These are phyloP conservation scores for Otis tarda DNA, from an alignment of 2,113 vertebrate species.

Conservation along the genomic window DNA sequence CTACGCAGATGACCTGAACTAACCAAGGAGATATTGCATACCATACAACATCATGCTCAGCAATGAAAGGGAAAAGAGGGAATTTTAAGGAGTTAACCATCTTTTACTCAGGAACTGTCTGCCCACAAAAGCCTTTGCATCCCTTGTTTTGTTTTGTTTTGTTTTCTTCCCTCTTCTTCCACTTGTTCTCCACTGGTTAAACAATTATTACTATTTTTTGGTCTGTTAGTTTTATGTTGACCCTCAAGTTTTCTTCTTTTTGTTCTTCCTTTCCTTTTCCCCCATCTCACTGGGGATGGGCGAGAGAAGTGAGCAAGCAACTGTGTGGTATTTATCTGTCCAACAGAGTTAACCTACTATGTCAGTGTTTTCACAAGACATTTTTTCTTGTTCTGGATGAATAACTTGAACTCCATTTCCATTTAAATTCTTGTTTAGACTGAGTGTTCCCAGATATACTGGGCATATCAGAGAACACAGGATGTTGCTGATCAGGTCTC, in stretches of 20 bases:
- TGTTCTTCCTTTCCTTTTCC: not conserved
- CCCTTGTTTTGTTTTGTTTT: not conserved
- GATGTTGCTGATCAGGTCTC: not conserved
- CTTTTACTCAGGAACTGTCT: not conserved
- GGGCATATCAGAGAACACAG: not conserved
- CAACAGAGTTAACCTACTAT: rapidly evolving
- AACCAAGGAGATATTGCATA: not conserved
- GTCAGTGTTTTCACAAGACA: not conserved
- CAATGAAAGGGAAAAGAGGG: not conserved
- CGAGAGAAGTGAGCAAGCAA: not conserved
- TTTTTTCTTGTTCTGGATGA: not conserved
- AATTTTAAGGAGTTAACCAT: not conserved
- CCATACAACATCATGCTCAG: not conserved
- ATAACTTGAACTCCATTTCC: not conserved
- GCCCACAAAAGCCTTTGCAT: not conserved
- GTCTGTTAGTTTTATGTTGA: not conserved
- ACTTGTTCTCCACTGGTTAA: not conserved
- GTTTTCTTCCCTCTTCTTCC: not conserved
- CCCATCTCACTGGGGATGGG: rapidly evolving
- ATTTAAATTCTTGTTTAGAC: not conserved
- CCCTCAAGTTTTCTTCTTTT: not conserved
- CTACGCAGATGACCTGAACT: rapidly evolving
- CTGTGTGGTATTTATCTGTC: not conserved
- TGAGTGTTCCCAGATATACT: not conserved
- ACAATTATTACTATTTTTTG: not conserved